Evolutionary conservation across 2,113 vertebrate species (phyloP).

Genomic region (Oryctolagus cuniculus): mOryCun1.1 NC_091433.1:187677501-187678000

Average conservation of each 20-base stretch:
- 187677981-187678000: rapidly evolving
- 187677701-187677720: background rate
- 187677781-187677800: rapidly evolving
- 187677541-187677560: rapidly evolving
- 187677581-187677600: background rate
- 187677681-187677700: background rate
- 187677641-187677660: too few species aligned
- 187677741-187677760: background rate
- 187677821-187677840: background rate
- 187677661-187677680: rapidly evolving
- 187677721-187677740: background rate
- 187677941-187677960: background rate
- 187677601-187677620: rapidly evolving
- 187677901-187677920: rapidly evolving
- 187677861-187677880: background rate
- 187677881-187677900: background rate
- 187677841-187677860: too few species aligned
- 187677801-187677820: too few species aligned
- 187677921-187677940: rapidly evolving
- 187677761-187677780: background rate
- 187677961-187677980: background rate
- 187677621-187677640: background rate
- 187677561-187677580: rapidly evolving
- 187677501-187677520: too few species aligned
- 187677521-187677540: rapidly evolving